phyloP scores from a whole-genome alignment of 2,113 vertebrate species.

The Thermophis baileyi region DNA sequence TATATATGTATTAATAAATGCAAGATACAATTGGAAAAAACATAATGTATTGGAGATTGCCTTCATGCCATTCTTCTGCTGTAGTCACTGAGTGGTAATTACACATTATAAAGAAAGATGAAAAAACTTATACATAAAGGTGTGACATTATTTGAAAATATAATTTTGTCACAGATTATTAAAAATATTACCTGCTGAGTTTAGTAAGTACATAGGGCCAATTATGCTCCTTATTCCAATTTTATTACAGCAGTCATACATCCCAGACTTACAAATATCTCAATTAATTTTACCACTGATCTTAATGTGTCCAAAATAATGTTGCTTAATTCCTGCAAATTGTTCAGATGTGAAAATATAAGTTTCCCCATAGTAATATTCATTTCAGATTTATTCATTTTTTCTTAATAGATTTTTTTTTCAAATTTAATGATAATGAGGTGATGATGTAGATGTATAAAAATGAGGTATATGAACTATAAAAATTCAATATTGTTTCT shows the following conservation, averaged over 20 bases:
- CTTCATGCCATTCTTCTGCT: not conserved
- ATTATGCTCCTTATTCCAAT: constrained; percentile 20
- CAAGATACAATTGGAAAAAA: not conserved
- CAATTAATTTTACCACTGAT: constrained; percentile 40
- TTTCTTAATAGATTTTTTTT: not conserved
- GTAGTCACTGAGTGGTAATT: not conserved
- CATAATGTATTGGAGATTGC: not conserved
- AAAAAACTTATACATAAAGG: not conserved
- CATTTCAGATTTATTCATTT: not conserved
- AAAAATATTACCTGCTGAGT: not conserved
- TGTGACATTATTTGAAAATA: not conserved
- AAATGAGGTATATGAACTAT: not conserved
- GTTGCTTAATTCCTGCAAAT: constrained; percentile 8
- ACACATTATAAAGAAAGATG: not conserved
- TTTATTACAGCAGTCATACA: constrained; percentile 18
- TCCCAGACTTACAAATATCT: constrained; percentile 35
- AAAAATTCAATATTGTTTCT: not conserved
- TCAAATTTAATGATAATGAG: not conserved
- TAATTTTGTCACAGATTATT: not conserved
- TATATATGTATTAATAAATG: not conserved
- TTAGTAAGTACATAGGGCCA: not conserved
- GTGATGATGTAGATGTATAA: not conserved
- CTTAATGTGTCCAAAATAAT: constrained; percentile 16
- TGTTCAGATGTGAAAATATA: not conserved
- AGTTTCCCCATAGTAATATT: not conserved